Evolutionary conservation across 1,140 invertebrate species (phyloP).

Genomic region (Hermatobates lingyangjiaoensis): DNA sequence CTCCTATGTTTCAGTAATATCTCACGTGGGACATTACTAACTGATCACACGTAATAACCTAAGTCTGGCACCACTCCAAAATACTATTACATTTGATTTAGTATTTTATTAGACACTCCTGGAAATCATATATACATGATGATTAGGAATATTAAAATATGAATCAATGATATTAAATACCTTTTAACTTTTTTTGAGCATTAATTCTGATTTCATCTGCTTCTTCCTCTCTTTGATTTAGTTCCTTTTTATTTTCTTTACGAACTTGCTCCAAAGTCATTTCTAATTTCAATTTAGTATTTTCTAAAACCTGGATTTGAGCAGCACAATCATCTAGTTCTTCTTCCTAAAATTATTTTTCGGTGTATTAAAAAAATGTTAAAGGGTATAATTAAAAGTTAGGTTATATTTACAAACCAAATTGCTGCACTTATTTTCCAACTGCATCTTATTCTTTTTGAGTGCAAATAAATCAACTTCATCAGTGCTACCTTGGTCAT

Average conservation of each 20-base stretch:
- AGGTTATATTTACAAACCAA: no score
- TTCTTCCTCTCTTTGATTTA: slow-evolving; percentile 78
- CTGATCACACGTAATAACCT: no score
- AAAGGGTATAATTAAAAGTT: no score
- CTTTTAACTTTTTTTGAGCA: slow-evolving; percentile 78
- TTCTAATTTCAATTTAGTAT: slow-evolving; percentile 73
- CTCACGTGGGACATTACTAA: no score
- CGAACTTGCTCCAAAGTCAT: slow-evolving; percentile 82
- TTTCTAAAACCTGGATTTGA: slow-evolving; percentile 54
- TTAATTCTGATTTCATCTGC: slow-evolving; percentile 73
- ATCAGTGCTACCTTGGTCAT: slow-evolving; percentile 61
- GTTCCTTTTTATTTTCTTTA: slow-evolving; percentile 70
- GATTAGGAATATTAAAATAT: slow-evolving; percentile 2
- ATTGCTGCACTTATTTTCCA: slow-evolving; percentile 71
- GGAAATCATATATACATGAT: no score
- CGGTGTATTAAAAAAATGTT: neutral
- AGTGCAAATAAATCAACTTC: slow-evolving; percentile 66
- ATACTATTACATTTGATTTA: no score
- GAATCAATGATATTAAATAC: slow-evolving; percentile 26
- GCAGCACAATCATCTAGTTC: slow-evolving; percentile 86
- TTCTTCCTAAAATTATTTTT: slow-evolving; percentile 62
- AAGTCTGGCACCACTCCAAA: no score
- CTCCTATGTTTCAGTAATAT: no score
- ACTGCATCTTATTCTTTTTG: slow-evolving; percentile 64
- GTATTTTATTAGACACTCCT: no score